These are phyloP conservation scores for Stomatorhinus walkeri DNA, from an alignment of 2,797 vertebrate genomes.

Conservation along the genomic window DNA sequence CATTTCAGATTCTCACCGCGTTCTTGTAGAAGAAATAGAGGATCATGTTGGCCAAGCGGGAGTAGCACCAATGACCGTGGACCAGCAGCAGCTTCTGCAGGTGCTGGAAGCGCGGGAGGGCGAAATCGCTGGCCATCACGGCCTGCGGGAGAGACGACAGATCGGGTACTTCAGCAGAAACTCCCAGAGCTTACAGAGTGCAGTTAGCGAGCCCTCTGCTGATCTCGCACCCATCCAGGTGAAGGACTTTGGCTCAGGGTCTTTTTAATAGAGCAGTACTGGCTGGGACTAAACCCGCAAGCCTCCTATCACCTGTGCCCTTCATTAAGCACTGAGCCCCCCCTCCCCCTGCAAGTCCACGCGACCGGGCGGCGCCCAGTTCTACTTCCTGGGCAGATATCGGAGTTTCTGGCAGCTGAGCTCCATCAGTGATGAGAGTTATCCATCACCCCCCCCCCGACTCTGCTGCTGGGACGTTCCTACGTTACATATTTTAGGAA, in stretches of 20 bases:
- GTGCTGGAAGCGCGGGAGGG: constrained; percentile 82
- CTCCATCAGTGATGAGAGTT: not conserved
- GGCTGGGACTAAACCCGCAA: not conserved
- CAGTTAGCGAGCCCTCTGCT: not conserved
- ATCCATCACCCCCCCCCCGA: not conserved
- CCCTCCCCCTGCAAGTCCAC: not conserved
- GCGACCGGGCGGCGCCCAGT: not conserved
- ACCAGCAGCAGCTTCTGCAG: constrained; percentile 92
- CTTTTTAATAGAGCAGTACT: not conserved
- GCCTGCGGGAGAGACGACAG: constrained; percentile 59
- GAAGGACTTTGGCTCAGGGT: not conserved
- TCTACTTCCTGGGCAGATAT: not conserved
- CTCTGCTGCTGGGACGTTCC: not conserved
- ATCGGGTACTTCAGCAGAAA: not conserved
- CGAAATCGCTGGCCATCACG: constrained; percentile 97
- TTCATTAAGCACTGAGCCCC: not conserved
- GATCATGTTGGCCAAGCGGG: constrained; percentile 92
- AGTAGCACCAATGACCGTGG: constrained; percentile 97
- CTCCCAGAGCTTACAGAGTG: not conserved
- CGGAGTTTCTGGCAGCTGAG: not conserved
- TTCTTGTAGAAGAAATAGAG: constrained; percentile 99
- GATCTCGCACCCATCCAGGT: not conserved
- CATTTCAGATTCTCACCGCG: constrained; percentile 49
- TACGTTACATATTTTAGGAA: not conserved
- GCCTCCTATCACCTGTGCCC: not conserved